A percentile compares a stretch with the other conserved stretches of the same genome.
phyloP scores from a whole-genome alignment of 2,797 vertebrate species.

The Chelidonichthys spinosus region DNA sequence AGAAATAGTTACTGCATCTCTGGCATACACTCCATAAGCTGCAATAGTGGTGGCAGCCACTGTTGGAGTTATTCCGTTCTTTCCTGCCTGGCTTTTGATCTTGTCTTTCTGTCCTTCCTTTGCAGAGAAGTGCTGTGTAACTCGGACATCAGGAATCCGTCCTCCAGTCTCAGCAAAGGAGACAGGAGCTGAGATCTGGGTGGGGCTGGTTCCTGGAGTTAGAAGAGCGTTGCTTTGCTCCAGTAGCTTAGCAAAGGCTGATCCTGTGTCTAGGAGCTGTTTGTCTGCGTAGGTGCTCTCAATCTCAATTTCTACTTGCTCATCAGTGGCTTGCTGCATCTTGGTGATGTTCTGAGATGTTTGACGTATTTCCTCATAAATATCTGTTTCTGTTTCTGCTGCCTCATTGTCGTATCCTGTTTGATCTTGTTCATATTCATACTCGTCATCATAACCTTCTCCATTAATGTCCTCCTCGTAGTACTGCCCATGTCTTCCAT shows the following conservation, averaged over 20 bases:
- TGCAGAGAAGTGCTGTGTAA: slow-evolving; percentile 94
- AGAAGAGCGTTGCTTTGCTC: slow-evolving; percentile 94
- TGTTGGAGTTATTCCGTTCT: slow-evolving; percentile 84
- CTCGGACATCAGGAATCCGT: slow-evolving; percentile 92
- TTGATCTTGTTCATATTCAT: slow-evolving; percentile 85
- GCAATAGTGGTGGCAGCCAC: slow-evolving; percentile 83
- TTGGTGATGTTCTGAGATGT: slow-evolving; percentile 88
- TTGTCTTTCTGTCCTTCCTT: slow-evolving; percentile 91
- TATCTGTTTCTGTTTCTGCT: slow-evolving; percentile 83
- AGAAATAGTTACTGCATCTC: slow-evolving; percentile 83
- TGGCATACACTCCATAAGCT: slow-evolving; percentile 85
- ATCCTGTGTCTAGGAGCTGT: slow-evolving; percentile 92
- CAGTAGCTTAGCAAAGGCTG: slow-evolving; percentile 91
- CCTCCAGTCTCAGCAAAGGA: slow-evolving; percentile 90
- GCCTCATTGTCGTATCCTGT: slow-evolving; percentile 82
- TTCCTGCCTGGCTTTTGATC: slow-evolving; percentile 87
- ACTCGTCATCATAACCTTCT: slow-evolving; percentile 89
- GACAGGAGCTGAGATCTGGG: slow-evolving; percentile 94
- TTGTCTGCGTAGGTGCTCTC: slow-evolving; percentile 88
- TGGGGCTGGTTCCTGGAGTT: slow-evolving; percentile 97
- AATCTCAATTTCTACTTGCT: slow-evolving; percentile 84
- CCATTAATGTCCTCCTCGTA: slow-evolving; percentile 84
- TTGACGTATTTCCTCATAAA: slow-evolving; percentile 95
- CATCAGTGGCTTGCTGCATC: slow-evolving; percentile 84
- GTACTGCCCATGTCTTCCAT: slow-evolving; percentile 74